Percentiles rank a stretch among this genome's conserved stretches.
Evolutionary conservation across 2,113 vertebrate species (phyloP).

Genomic region (Quiscalus mexicanus): DNA sequence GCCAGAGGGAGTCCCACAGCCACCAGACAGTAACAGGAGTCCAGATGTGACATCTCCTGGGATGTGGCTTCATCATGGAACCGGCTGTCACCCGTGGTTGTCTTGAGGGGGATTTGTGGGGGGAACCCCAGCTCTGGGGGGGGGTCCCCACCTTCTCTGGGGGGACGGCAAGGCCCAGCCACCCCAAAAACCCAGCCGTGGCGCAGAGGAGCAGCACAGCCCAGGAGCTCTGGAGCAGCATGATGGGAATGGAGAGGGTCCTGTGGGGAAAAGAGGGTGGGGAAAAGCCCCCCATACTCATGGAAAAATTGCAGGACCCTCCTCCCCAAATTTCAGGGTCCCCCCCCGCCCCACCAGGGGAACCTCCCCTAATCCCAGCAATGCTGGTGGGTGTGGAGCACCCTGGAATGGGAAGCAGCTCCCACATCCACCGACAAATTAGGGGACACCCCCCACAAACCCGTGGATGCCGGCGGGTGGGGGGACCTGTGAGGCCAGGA

Average conservation of each 20-base stretch:
- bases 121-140: no score
- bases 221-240: neutral
- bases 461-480: neutral
- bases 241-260: neutral
- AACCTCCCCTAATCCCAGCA: no score
- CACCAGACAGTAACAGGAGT: constrained; percentile 60
- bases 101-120: constrained; percentile 50
- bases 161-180: neutral
- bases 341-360: neutral
- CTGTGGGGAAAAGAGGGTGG: neutral
- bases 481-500: neutral
- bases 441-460: no score
- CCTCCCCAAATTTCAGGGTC: neutral
- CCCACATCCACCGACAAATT: neutral
- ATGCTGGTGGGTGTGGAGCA: neutral
- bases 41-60: constrained; percentile 64
- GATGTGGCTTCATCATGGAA: constrained; percentile 71
- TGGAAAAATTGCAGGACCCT: neutral
- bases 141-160: neutral
- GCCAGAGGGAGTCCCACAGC: neutral
- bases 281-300: neutral
- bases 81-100: constrained; percentile 57
- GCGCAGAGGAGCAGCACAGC: neutral
- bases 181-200: neutral
- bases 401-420: neutral